These are phyloP conservation scores for Malurus splendens DNA, from an alignment of 2,797 vertebrate genomes.

Conservation along the genomic window DNA sequence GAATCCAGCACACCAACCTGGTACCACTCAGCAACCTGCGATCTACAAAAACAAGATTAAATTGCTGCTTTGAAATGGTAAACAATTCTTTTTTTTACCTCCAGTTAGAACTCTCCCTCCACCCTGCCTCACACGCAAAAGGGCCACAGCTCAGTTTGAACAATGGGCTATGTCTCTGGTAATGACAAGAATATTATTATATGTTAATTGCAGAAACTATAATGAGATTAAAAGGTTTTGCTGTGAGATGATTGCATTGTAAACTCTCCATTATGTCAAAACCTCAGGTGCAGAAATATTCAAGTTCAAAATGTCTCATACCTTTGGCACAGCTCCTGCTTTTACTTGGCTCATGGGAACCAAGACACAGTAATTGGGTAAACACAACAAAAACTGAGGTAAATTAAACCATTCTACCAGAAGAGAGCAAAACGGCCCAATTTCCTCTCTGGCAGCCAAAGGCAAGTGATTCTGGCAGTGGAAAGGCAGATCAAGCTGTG, in stretches of 20 bases:
- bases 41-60: not conserved
- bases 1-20: not conserved
- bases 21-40: not conserved
- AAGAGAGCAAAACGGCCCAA: conserved; percentile 7
- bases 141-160: not conserved
- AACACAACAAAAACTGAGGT: conserved; percentile 14
- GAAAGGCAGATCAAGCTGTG: not conserved
- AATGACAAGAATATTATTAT: not conserved
- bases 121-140: too few relatives aligned
- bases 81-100: not conserved
- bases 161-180: not conserved
- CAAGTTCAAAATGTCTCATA: not conserved
- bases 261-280: not conserved
- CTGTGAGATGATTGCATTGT: not conserved
- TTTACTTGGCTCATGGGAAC: not conserved
- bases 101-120: not conserved
- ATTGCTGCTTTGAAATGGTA: not conserved
- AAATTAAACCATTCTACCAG: conserved; percentile 33
- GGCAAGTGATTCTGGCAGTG: not conserved
- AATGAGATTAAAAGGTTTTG: not conserved
- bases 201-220: not conserved
- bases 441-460: conserved; percentile 37
- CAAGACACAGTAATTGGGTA: conserved; percentile 5
- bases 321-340: not conserved
- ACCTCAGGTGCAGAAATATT: not conserved